phyloP scores from a whole-genome alignment of 2,797 vertebrate genomes.

The Mus minutoides region DNA sequence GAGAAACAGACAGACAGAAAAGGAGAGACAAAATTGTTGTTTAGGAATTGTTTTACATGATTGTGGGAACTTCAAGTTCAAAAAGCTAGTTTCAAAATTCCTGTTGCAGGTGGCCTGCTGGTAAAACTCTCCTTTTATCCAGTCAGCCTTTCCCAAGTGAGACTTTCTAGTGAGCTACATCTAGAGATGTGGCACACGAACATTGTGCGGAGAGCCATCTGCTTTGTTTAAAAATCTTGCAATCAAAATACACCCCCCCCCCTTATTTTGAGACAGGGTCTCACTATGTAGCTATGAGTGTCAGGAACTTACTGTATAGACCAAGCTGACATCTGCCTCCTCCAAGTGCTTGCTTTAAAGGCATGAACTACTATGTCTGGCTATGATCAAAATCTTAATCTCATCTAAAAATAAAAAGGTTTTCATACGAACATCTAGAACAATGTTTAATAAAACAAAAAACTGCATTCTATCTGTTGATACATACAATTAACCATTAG shows the following conservation, averaged over 20 bases:
- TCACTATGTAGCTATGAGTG: background rate
- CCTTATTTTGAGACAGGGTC: background rate
- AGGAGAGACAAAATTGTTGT: too few relatives aligned
- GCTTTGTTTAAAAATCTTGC: background rate
- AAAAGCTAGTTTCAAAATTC: background rate
- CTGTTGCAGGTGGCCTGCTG: background rate
- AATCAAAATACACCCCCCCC: background rate
- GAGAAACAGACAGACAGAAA: too few relatives aligned
- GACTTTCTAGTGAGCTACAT: background rate
- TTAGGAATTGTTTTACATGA: background rate
- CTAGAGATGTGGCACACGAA: background rate
- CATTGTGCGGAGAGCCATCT: background rate
- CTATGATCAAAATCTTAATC: background rate
- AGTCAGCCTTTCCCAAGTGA: background rate
- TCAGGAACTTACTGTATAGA: background rate
- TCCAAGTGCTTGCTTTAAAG: background rate
- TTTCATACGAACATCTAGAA: conserved; percentile 15
- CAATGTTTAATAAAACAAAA: background rate
- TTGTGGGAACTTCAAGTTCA: background rate
- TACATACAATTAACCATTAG: background rate
- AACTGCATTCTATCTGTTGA: background rate
- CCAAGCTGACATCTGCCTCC: background rate
- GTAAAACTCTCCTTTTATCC: background rate
- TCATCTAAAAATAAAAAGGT: background rate
- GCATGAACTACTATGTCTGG: background rate